Percentiles rank a stretch among this genome's conserved stretches.
Evolutionary conservation across 2,888 invertebrate genomes (phyloP).

Genomic region (Rotaria magnacalcarata): DNA sequence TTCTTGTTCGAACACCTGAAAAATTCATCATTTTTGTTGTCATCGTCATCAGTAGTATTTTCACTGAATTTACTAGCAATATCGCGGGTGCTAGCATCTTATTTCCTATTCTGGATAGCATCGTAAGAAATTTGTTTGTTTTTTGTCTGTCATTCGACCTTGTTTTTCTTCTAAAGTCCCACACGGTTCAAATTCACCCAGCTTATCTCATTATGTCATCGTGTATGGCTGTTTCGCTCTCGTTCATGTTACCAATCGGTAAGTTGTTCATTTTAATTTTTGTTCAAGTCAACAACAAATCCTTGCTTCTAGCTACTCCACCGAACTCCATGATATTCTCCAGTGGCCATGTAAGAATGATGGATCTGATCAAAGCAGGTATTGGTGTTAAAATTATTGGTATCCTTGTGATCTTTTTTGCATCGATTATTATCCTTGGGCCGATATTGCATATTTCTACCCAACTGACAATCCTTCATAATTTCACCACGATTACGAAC

Average conservation of each 20-base stretch:
- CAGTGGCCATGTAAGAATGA: background rate
- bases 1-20: background rate
- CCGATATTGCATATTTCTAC: background rate
- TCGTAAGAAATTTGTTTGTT: too few species aligned
- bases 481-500: background rate
- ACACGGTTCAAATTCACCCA: background rate
- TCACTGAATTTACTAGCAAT: conserved; percentile 27
- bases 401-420: background rate
- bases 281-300: too few species aligned
- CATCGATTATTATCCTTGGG: background rate
- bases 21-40: background rate
- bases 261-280: background rate
- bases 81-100: background rate
- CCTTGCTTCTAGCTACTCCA: background rate
- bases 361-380: background rate
- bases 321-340: conserved; percentile 23
- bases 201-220: background rate
- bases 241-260: too few species aligned
- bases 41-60: background rate
- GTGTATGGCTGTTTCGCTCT: background rate
- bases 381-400: conserved; percentile 12
- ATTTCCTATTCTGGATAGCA: background rate
- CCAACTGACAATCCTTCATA: background rate
- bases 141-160: too few species aligned
- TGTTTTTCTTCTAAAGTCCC: background rate